Evolutionary conservation across 1,140 invertebrate species (phyloP).

Genomic region (Caenorhabditis remanei): DNA sequence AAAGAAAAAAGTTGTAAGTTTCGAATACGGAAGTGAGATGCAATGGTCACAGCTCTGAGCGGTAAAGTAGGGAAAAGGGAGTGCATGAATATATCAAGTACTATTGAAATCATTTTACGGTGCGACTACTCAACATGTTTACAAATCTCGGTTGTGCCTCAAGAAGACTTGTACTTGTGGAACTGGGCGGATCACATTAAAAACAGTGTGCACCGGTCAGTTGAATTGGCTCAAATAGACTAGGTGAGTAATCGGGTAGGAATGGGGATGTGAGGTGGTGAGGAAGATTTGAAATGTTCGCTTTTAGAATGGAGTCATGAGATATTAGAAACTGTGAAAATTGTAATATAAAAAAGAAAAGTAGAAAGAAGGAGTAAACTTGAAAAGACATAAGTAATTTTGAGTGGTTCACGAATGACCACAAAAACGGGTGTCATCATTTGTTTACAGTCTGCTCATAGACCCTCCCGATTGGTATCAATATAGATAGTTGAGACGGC

Average conservation of each 20-base stretch:
- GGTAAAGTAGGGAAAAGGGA: not conserved
- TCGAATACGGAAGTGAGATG: constrained; percentile 48
- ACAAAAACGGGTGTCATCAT: constrained; percentile 45
- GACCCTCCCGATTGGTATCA: constrained; percentile 38
- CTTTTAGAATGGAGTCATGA: not conserved
- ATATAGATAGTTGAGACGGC: constrained; percentile 38
- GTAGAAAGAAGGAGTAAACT: not conserved
- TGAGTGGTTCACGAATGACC: constrained; percentile 15
- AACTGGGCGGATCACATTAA: constrained; percentile 51
- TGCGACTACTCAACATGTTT: constrained; percentile 49
- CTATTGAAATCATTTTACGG: constrained; percentile 54
- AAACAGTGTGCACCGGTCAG: constrained; percentile 28
- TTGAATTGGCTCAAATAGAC: not conserved
- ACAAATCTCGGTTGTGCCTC: constrained; percentile 50
- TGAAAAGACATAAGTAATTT: not conserved
- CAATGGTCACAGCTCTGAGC: not conserved
- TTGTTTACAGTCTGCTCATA: constrained; percentile 29
- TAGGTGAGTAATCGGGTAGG: not conserved
- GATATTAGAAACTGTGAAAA: not conserved
- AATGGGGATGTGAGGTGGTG: not conserved
- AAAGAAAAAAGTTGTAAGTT: not conserved
- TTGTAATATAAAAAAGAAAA: not conserved
- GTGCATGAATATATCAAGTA: constrained; percentile 52
- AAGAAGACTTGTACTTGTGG: constrained; percentile 50
- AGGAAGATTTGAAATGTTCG: not conserved